Percentiles rank a stretch among this genome's conserved stretches.
phyloP scores from a whole-genome alignment of 2,113 vertebrate genomes.

The Myrmecobius fasciatus region DNA sequence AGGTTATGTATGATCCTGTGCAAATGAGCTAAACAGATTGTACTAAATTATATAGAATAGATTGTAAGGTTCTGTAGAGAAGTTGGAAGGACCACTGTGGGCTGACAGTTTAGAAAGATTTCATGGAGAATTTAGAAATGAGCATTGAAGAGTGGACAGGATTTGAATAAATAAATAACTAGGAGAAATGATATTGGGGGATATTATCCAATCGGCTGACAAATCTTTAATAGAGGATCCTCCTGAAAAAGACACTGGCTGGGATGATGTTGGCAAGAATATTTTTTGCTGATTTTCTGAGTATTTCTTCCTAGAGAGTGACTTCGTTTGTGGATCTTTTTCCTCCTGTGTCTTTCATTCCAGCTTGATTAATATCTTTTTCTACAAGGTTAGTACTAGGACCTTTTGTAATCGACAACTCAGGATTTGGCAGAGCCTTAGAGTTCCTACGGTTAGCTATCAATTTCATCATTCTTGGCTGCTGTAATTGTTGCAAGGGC shows the following conservation, averaged over 20 bases:
- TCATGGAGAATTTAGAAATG: background rate
- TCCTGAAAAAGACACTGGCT: constrained; percentile 18
- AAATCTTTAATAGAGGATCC: constrained; percentile 10
- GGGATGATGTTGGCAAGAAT: constrained; percentile 41
- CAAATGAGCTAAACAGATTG: background rate
- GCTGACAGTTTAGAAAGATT: background rate
- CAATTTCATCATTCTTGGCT: constrained; percentile 46
- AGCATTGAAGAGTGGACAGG: background rate
- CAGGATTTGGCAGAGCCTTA: background rate
- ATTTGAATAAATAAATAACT: background rate
- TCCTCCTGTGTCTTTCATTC: constrained; percentile 31
- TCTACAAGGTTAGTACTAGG: constrained; percentile 15
- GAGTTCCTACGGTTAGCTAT: background rate
- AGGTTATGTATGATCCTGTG: background rate
- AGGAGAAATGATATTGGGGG: background rate
- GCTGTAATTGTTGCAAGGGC: constrained; percentile 42
- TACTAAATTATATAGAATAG: background rate
- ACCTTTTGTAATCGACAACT: constrained; percentile 26
- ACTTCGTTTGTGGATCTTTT: background rate
- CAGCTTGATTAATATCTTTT: constrained; percentile 30
- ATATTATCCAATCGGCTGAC: background rate
- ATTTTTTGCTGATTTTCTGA: constrained; percentile 11
- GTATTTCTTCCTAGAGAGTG: background rate
- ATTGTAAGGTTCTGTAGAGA: background rate
- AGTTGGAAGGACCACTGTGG: background rate